phyloP scores from a whole-genome alignment of 1,140 invertebrate species.

The Ylistrum balloti region DNA sequence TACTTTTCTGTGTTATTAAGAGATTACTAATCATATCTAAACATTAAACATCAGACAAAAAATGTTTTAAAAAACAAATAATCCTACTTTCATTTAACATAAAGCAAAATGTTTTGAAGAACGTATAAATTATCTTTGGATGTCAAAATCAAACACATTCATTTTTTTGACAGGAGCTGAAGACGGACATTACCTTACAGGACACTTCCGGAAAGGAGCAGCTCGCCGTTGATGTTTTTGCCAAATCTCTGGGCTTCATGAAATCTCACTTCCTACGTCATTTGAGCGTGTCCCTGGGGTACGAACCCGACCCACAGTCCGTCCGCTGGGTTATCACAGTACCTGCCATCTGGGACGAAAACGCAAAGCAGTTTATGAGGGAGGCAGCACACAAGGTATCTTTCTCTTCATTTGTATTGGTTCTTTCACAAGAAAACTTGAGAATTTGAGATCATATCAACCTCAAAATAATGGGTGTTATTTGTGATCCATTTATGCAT shows the following conservation, averaged over 20 bases:
- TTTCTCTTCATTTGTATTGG: not conserved
- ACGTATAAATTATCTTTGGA: too few relatives aligned
- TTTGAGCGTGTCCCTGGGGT: slow-evolving; percentile 62
- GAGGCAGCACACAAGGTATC: slow-evolving; percentile 77
- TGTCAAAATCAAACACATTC: too few relatives aligned
- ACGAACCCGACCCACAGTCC: slow-evolving; percentile 74
- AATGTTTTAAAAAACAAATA: too few relatives aligned
- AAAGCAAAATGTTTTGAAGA: too few relatives aligned
- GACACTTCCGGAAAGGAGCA: slow-evolving; percentile 75
- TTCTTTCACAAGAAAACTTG: not conserved
- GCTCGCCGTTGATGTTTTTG: slow-evolving; percentile 77
- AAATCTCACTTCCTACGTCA: slow-evolving; percentile 68
- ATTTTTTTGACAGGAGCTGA: slow-evolving; percentile 68
- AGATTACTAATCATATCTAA: too few relatives aligned
- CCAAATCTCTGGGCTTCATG: slow-evolving; percentile 76
- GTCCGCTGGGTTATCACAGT: slow-evolving; percentile 79
- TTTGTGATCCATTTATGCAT: too few relatives aligned
- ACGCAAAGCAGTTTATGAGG: slow-evolving; percentile 80
- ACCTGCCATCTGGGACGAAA: slow-evolving; percentile 80
- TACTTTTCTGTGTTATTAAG: too few relatives aligned
- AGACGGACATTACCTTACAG: slow-evolving; percentile 76
- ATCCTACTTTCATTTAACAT: too few relatives aligned
- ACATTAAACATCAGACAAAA: too few relatives aligned
- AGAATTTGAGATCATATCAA: too few relatives aligned
- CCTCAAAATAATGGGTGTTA: too few relatives aligned